A percentile compares a stretch with the other conserved stretches of the same genome.
Conservation (phyloP, 2,888 invertebrate species). For the Palloptera scutellata region DNA sequence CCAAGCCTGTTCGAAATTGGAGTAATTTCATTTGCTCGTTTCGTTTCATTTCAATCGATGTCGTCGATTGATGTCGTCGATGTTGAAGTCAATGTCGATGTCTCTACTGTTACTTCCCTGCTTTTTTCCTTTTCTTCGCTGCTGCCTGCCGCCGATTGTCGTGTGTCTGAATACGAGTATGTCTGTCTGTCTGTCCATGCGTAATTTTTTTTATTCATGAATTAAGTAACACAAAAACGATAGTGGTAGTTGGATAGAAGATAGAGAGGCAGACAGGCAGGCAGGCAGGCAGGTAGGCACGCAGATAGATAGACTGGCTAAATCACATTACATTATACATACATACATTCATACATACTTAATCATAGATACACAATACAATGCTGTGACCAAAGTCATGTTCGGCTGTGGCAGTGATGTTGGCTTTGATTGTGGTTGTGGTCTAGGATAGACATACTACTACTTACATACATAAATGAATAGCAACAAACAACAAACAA, state of each 20-base stretch:
- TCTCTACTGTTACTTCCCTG: slow-evolving; percentile 8
- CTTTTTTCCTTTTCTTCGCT: slow-evolving; percentile 13
- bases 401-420: too few relatives aligned
- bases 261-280: slow-evolving; percentile 15
- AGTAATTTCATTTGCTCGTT: slow-evolving; percentile 49
- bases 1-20: slow-evolving; percentile 56
- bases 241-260: slow-evolving; percentile 4
- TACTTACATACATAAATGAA: too few relatives aligned
- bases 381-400: too few relatives aligned
- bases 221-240: slow-evolving; percentile 38
- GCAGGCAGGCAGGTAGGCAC: slow-evolving; percentile 10
- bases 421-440: too few relatives aligned
- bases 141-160: slow-evolving; percentile 31
- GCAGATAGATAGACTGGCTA: slow-evolving; percentile 19
- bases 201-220: slow-evolving; percentile 47
- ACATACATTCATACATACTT: background rate
- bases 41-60: background rate
- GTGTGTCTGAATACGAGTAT: slow-evolving; percentile 14
- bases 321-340: slow-evolving; percentile 5
- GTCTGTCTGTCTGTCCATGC: background rate
- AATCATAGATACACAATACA: background rate
- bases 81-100: slow-evolving; percentile 25
- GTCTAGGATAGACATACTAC: too few relatives aligned
- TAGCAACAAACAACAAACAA: background rate
- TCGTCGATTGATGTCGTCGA: slow-evolving; percentile 28